A percentile compares a stretch with the other conserved stretches of the same genome.
phyloP scores from a whole-genome alignment of 2,113 vertebrate species.

The Dipodomys merriami region DNA sequence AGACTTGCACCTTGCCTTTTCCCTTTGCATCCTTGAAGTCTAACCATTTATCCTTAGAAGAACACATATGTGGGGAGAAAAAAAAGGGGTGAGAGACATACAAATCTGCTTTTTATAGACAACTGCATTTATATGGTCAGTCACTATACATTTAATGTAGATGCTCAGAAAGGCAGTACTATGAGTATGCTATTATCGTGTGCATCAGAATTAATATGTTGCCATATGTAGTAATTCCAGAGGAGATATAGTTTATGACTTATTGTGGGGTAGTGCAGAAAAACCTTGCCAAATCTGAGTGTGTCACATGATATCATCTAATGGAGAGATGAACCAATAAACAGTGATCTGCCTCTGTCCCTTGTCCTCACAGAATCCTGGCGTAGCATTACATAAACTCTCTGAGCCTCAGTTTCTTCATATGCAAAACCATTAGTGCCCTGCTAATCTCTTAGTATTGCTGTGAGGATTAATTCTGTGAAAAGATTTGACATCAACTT shows the following conservation, averaged over 20 bases:
- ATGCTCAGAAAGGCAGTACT: not conserved
- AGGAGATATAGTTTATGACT: not conserved
- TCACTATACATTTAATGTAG: constrained; percentile 16
- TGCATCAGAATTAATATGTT: not conserved
- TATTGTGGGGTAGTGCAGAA: not conserved
- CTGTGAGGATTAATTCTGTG: constrained; percentile 9
- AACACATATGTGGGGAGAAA: not conserved
- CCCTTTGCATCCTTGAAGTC: not conserved
- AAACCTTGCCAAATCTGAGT: not conserved
- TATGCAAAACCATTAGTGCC: not conserved
- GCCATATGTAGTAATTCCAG: not conserved
- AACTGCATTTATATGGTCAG: not conserved
- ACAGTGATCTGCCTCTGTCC: not conserved
- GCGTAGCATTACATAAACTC: not conserved
- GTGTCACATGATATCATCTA: not conserved
- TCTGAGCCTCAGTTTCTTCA: not conserved
- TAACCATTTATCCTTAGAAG: not conserved
- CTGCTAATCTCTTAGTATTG: not conserved
- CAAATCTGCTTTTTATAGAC: constrained; percentile 25
- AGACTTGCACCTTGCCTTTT: not conserved
- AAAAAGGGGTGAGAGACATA: not conserved
- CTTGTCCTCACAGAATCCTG: not conserved
- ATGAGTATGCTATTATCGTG: not conserved
- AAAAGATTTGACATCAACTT: constrained; percentile 21
- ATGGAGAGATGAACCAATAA: not conserved